These are phyloP conservation scores for Hydrophis major DNA, from an alignment of 2,797 vertebrate species.

Conservation along the genomic window DNA sequence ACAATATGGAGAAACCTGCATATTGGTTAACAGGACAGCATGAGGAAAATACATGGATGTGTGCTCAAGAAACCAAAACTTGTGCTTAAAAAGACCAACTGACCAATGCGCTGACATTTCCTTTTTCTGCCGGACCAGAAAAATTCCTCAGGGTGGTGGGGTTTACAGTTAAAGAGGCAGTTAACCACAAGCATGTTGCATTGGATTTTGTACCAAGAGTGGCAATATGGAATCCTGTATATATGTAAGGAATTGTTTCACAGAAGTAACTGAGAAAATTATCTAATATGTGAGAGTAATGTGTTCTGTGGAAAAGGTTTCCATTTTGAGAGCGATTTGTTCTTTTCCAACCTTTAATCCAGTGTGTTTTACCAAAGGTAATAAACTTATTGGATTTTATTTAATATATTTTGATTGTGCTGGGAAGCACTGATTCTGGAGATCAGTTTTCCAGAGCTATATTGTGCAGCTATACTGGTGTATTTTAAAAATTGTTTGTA, in stretches of 20 bases:
- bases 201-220: slow-evolving; percentile 64
- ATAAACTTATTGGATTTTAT: slow-evolving; percentile 67
- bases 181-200: slow-evolving; percentile 69
- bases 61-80: slow-evolving; percentile 56
- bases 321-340: slow-evolving; percentile 71
- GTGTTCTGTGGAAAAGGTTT: slow-evolving; percentile 68
- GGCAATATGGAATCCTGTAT: slow-evolving; percentile 62
- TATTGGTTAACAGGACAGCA: slow-evolving; percentile 66
- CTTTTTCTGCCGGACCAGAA: slow-evolving; percentile 71
- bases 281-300: slow-evolving; percentile 61
- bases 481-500: slow-evolving; percentile 77
- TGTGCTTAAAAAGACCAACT: slow-evolving; percentile 65
- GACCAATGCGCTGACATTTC: slow-evolving; percentile 60
- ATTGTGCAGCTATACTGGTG: slow-evolving; percentile 76
- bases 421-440: slow-evolving; percentile 64
- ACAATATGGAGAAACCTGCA: slow-evolving; percentile 64
- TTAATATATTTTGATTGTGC: slow-evolving; percentile 69
- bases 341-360: slow-evolving; percentile 61
- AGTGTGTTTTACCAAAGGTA: slow-evolving; percentile 52
- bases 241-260: slow-evolving; percentile 61
- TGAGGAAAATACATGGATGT: slow-evolving; percentile 59
- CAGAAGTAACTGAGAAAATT: slow-evolving; percentile 60
- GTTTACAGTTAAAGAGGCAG: slow-evolving; percentile 71
- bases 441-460: slow-evolving; percentile 69
- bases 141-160: slow-evolving; percentile 69